Conservation (phyloP, 2,797 vertebrate species). For the Dendrocincla tyrannina region DNA sequence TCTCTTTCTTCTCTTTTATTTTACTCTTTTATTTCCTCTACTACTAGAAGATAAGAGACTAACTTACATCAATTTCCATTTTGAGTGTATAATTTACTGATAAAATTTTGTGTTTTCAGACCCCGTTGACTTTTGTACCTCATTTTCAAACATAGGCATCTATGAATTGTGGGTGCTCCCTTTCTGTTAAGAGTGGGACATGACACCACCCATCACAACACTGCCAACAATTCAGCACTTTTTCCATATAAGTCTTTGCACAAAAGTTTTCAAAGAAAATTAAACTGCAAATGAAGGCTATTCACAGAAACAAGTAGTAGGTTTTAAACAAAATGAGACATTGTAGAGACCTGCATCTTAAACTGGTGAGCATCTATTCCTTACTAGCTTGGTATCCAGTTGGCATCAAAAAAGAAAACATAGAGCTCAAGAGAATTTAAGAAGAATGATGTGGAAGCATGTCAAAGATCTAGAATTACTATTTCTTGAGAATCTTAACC, state of each 20-base stretch:
- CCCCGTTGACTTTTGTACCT: not conserved
- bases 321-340: not conserved
- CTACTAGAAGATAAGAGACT: not conserved
- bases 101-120: not conserved
- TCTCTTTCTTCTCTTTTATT: not conserved
- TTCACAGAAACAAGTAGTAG: not conserved
- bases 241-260: not conserved
- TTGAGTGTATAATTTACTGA: not conserved
- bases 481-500: not conserved
- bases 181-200: not conserved
- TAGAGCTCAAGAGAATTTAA: not conserved
- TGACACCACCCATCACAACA: rapidly evolving
- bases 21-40: not conserved
- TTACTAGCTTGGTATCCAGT: not conserved
- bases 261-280: not conserved
- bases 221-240: not conserved
- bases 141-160: not conserved
- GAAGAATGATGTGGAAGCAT: not conserved
- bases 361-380: not conserved
- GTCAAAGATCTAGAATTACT: not conserved
- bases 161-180: not conserved
- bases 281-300: not conserved
- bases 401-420: not conserved
- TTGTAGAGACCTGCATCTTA: not conserved
- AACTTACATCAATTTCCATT: not conserved